Percentiles rank a stretch among this genome's conserved stretches.
Conservation (phyloP, 2,113 vertebrate genomes). For the Hepsetus odoe region DNA sequence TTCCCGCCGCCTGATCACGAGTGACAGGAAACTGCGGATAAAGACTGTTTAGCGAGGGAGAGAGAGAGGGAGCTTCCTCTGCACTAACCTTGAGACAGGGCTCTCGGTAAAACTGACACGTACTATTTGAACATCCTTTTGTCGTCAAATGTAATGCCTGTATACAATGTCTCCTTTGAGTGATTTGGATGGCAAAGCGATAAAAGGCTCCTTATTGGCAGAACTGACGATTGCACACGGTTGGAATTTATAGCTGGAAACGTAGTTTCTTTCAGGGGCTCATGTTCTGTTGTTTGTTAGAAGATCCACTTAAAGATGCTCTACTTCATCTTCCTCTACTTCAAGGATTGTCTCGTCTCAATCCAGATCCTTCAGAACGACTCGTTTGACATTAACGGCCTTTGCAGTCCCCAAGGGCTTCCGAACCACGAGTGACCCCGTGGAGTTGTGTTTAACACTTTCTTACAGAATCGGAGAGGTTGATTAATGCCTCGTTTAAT, state of each 20-base stretch:
- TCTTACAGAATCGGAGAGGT: too few species aligned
- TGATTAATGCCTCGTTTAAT: too few species aligned
- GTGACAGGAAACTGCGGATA: constrained; percentile 44
- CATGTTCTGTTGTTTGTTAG: constrained; percentile 27
- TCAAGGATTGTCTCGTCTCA: too few species aligned
- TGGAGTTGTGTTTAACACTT: too few species aligned
- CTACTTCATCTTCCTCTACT: background rate
- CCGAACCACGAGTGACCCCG: too few species aligned
- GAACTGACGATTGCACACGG: constrained; percentile 64
- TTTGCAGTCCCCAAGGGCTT: too few species aligned
- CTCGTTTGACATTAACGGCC: too few species aligned
- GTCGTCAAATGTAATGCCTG: constrained; percentile 61
- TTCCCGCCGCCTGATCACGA: constrained; percentile 37
- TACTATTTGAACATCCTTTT: constrained; percentile 56
- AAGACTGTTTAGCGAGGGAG: constrained; percentile 36
- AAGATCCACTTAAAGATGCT: background rate
- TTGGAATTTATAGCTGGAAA: constrained; percentile 63
- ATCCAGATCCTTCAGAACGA: too few species aligned
- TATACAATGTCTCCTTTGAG: constrained; percentile 44
- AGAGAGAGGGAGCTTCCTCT: constrained; percentile 28
- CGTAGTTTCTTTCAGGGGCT: constrained; percentile 51
- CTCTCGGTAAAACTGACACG: constrained; percentile 53
- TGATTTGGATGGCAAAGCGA: constrained; percentile 66
- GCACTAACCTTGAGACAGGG: constrained; percentile 41
- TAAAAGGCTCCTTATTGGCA: constrained; percentile 68